phyloP scores from a whole-genome alignment of 2,113 vertebrate species.

The Crotalus horridus region DNA sequence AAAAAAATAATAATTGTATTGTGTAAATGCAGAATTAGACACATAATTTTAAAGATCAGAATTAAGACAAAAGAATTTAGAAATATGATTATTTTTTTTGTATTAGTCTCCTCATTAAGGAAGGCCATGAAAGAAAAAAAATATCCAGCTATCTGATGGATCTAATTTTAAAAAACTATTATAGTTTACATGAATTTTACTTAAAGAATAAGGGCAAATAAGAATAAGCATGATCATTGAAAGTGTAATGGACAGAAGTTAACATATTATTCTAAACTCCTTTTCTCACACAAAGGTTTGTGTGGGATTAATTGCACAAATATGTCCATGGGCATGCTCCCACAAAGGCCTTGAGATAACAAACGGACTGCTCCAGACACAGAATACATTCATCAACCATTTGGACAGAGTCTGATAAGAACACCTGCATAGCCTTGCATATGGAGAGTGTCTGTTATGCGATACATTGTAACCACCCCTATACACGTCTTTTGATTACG shows the following conservation, averaged over 20 bases:
- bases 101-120: not conserved
- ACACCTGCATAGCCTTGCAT: too few relatives aligned
- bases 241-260: not conserved
- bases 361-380: too few relatives aligned
- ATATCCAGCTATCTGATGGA: not conserved
- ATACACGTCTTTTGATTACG: too few relatives aligned
- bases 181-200: not conserved
- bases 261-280: not conserved
- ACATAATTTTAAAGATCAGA: not conserved
- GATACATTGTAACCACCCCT: too few relatives aligned
- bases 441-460: too few relatives aligned
- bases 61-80: not conserved
- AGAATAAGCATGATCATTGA: not conserved
- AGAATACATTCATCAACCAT: too few relatives aligned
- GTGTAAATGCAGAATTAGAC: too few relatives aligned
- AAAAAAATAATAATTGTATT: not conserved
- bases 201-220: not conserved
- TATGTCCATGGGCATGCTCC: too few relatives aligned
- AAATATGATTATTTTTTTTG: not conserved
- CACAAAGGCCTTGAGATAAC: too few relatives aligned
- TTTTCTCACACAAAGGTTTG: not conserved
- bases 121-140: not conserved
- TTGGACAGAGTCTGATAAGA: too few relatives aligned
- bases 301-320: too few relatives aligned
- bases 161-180: not conserved